Conservation (phyloP, 2,113 vertebrate genomes). For the Ariopsis seemanni region DNA sequence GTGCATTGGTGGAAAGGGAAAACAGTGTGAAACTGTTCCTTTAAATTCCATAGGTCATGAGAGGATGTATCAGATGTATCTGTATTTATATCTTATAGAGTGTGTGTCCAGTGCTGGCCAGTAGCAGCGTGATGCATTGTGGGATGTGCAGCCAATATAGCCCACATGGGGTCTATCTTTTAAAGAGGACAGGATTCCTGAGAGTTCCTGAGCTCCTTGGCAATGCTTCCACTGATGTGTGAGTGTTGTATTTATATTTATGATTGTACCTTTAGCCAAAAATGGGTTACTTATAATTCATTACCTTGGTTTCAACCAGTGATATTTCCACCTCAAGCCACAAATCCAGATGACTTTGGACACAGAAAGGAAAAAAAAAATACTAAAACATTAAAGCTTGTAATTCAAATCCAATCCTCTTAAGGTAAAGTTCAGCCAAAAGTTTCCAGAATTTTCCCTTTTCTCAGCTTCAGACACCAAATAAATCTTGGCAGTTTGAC, state of each 20-base stretch:
- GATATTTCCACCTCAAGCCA: neutral
- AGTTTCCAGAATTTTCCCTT: constrained; percentile 6
- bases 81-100: neutral
- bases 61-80: neutral
- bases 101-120: constrained; percentile 37
- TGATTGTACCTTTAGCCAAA: neutral
- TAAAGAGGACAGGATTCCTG: constrained; percentile 21
- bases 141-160: constrained; percentile 50
- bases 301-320: neutral
- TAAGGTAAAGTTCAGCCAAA: constrained; percentile 9
- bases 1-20: neutral
- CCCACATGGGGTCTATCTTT: constrained; percentile 45
- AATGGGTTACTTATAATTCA: neutral
- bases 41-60: neutral
- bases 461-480: neutral
- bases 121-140: constrained; percentile 56
- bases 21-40: neutral
- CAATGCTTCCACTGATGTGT: neutral
- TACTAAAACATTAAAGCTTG: neutral
- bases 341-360: constrained; percentile 1
- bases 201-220: neutral
- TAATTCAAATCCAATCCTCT: neutral
- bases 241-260: neutral
- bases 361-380: neutral
- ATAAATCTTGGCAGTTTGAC: neutral